Conservation (phyloP, 2,113 vertebrate genomes). For the Prionailurus viverrinus region DNA sequence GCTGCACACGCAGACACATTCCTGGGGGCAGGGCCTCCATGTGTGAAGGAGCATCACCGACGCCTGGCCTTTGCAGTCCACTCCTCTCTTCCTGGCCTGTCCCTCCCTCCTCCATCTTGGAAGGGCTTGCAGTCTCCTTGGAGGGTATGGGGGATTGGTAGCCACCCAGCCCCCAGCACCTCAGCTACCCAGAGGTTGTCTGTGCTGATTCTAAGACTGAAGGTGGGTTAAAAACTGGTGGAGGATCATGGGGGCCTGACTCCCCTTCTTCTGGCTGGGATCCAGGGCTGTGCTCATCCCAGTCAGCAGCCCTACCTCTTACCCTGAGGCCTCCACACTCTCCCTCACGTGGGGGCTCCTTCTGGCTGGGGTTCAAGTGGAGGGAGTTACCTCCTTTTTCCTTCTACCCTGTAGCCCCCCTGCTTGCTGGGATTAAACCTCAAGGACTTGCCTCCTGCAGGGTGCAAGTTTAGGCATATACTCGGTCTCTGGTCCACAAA, state of each 20-base stretch:
- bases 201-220: background rate
- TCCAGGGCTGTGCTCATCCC: background rate
- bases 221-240: background rate
- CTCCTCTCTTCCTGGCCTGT: background rate
- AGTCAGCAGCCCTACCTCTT: background rate
- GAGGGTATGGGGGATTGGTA: background rate
- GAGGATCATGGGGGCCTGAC: background rate
- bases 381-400: background rate
- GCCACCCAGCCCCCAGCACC: background rate
- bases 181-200: background rate
- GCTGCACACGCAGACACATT: too few relatives aligned
- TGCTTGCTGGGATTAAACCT: background rate
- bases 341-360: background rate
- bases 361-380: background rate
- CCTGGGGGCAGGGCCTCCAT: rapidly evolving
- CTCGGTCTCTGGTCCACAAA: background rate
- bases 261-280: background rate
- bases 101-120: background rate
- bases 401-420: background rate
- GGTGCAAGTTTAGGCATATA: background rate
- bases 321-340: background rate
- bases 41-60: background rate
- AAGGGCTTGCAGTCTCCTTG: background rate
- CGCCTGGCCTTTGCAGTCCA: background rate
- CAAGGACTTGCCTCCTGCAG: background rate